Base-by-base conservation (phyloP, 2,797 vertebrate species). In the Steatocranus sp. region DNA sequence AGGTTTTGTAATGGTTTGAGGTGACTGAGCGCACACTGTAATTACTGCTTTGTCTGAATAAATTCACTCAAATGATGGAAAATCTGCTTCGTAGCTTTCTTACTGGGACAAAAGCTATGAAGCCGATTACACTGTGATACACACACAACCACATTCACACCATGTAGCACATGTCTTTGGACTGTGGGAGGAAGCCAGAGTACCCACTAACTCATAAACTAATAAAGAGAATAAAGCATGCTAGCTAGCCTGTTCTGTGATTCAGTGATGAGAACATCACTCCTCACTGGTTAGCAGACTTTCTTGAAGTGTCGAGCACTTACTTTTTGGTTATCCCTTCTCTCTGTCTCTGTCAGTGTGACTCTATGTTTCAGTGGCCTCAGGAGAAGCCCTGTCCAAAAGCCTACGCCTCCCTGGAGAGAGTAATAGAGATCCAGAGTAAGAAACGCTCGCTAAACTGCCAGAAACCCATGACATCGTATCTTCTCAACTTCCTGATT, bases 401-500 rank as follows among this genome's bases (percentile, higher is more conserved):
- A 23, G 98, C 98, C 1, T 96, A 97, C 76, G 93, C 97, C 81
- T 98, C 98, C 0, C 92, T 99, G 88, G 98, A 99, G 93, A 97
- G 97, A 89, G 98, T 99, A 83, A 98, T 98, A 34, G 97, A 98
- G 94, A 99, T 99, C 93, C 98, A 99, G 96, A 97, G 98, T 98
- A 89, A 96, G 97, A 91, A 8, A 20, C 25, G 17, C 54, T 56
- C 76, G 43, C 46, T 15, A 82, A 5, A 38, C 6, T n/a, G 3
- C 38, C 27, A 11, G 32, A 61, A 61, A 41, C 14, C 63, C 14
- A 46, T 2, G 20, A 46, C 1, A 15, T 36, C 20, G 1, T 23
- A 5, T n/a, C 34, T 36, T 20, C 27, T 63, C 32, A 5, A 50
- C 5, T n/a, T 51, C 23, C 34, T 66, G 12, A 8, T 7, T 23